These are phyloP conservation scores for Lordiphosa andalusiaca DNA, from an alignment of 2,888 invertebrate genomes.

Conservation along the genomic window DNA sequence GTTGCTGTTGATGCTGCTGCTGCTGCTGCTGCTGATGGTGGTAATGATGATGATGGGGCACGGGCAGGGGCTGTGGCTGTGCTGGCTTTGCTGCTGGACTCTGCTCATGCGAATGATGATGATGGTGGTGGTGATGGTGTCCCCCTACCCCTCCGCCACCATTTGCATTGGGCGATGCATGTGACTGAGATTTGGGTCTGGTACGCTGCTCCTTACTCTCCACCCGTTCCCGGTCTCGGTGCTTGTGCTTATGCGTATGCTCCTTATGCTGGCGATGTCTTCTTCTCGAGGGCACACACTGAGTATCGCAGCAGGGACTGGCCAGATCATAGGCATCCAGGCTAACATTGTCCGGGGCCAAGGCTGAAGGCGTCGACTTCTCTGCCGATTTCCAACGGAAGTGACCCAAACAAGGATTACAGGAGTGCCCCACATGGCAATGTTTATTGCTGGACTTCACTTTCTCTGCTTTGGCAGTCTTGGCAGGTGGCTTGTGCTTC, in stretches of 20 bases:
- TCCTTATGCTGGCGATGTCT: conserved; percentile 83
- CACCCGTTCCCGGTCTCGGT: conserved; percentile 78
- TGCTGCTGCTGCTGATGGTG: conserved; percentile 80
- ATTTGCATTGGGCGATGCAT: conserved; percentile 39
- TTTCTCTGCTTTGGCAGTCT: conserved; percentile 63
- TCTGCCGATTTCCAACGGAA: conserved; percentile 79
- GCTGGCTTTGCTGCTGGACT: too few species aligned
- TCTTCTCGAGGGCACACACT: conserved; percentile 87
- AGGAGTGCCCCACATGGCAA: conserved; percentile 82
- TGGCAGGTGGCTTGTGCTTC: conserved; percentile 75
- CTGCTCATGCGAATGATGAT: conserved; percentile 62
- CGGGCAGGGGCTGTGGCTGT: conserved; percentile 57
- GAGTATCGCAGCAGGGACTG: conserved; percentile 92
- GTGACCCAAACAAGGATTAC: conserved; percentile 87
- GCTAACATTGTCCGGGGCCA: conserved; percentile 85
- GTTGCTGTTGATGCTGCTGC: conserved; percentile 81
- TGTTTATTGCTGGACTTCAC: conserved; percentile 76
- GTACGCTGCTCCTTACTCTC: conserved; percentile 51
- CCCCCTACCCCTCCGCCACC: conserved; percentile 7
- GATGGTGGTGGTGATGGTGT: conserved; percentile 66
- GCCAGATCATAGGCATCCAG: conserved; percentile 92
- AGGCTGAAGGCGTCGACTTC: conserved; percentile 62
- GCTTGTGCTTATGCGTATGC: conserved; percentile 83
- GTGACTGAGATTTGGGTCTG: conserved; percentile 42
- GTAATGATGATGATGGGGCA: conserved; percentile 70